Evolutionary conservation across 2,888 invertebrate genomes (phyloP), one percentile per base, ranked within the genome.

Genomic region (Phortica magna): DNA sequence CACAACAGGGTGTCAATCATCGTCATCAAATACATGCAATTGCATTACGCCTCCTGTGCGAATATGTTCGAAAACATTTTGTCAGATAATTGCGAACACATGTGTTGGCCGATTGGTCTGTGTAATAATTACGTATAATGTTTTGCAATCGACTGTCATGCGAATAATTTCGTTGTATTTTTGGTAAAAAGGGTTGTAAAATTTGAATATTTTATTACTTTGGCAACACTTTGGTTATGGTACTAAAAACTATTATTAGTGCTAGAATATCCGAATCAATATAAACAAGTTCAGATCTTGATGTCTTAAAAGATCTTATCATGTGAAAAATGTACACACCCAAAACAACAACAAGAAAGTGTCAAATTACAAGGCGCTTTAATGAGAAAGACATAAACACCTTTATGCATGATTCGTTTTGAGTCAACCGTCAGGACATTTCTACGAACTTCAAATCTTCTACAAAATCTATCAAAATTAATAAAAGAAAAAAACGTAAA

Each of bases 401-500:
- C 75, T 80, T 82, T 53, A 86, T 77, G 81, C 74, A 76, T 81
- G 79, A 80, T 82, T 82, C 78, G 74, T 80, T 84, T 65, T 77
- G 80, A 79, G 82, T 82, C 80, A 80, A 53, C 53, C 31, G 55
- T 22, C 12, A 31, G 3, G 59, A 12, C n/a, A 71, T 55, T 41
- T 72, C 55, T 57, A 59, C 17, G 59, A 73, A 73, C 12, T 43
- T 43, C 31, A 42, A n/a, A 73, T 41, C 42, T 42, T 17, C n/a
- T n/a, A n/a, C 42, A 67, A n/a, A 14, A 70, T 19, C 10, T 10
- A 7, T 59, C 0, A 59, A 59, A 59, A 59, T 19, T 19, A 9
- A 17, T 10, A 17, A 7, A 67, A 41, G 41, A 12, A 4, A 17
- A 68, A 42, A 43, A 43, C 2, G 7, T 7, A 41, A 73, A 59